Conservation (phyloP, 2,113 vertebrate genomes). For the Pleuronectes platessa region DNA sequence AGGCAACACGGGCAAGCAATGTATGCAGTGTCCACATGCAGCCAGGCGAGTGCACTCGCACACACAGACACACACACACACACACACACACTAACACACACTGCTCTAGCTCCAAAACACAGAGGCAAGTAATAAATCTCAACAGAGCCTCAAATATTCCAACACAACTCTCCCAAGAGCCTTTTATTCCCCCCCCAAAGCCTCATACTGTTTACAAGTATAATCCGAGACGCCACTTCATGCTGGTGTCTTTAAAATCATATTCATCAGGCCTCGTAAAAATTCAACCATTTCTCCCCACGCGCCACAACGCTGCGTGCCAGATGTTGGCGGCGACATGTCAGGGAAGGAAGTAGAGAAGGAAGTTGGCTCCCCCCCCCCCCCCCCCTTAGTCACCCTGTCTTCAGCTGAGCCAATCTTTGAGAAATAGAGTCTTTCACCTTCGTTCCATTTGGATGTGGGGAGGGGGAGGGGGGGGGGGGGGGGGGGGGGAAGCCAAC, state of each 20-base stretch:
- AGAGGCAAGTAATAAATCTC: constrained; percentile 44
- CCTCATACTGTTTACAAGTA: constrained; percentile 13
- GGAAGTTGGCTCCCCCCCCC: not conserved
- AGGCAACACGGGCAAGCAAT: constrained; percentile 54
- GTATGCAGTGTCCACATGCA: constrained; percentile 47
- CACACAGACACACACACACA: not conserved
- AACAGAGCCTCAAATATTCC: constrained; percentile 21
- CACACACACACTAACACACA: constrained; percentile 2
- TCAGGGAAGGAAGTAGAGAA: constrained; percentile 45
- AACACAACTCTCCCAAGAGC: constrained; percentile 11
- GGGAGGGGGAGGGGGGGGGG: too few relatives aligned
- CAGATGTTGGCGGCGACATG: constrained; percentile 35
- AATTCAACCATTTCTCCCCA: constrained; percentile 7
- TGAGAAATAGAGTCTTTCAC: constrained; percentile 73
- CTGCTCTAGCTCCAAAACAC: constrained; percentile 22
- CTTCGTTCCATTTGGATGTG: constrained; percentile 71
- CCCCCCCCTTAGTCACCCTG: constrained; percentile 30
- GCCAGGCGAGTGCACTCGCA: not conserved
- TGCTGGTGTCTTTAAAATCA: constrained; percentile 24
- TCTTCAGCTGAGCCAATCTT: constrained; percentile 47
- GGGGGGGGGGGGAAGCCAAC: constrained; percentile 29
- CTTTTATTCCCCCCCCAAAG: not conserved
- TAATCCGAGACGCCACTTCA: constrained; percentile 6
- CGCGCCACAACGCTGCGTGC: constrained; percentile 6
- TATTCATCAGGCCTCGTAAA: constrained; percentile 29